A percentile compares a stretch with the other conserved stretches of the same genome.
Conservation (phyloP, 2,888 invertebrate species). For the Busseola fusca region DNA sequence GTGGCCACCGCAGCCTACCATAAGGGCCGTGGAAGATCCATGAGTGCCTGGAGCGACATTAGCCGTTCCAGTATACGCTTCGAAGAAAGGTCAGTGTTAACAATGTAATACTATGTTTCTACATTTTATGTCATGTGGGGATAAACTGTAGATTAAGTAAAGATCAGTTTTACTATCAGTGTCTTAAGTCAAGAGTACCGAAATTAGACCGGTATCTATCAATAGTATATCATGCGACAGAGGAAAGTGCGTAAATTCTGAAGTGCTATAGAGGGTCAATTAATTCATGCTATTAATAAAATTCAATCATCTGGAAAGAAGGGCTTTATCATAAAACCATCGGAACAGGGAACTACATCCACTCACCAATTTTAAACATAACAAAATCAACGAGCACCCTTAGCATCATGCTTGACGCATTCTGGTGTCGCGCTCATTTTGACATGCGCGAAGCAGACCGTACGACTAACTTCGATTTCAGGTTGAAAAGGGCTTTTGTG, state of each 20-base stretch:
- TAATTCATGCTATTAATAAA: conserved; percentile 62
- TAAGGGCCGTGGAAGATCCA: conserved; percentile 91
- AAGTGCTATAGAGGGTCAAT: conserved; percentile 58
- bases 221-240: conserved; percentile 65
- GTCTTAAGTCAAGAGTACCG: conserved; percentile 11
- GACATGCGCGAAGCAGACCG: conserved; percentile 77
- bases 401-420: conserved; percentile 79
- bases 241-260: conserved; percentile 52
- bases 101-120: neutral
- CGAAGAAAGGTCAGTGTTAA: conserved; percentile 91
- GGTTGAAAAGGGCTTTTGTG: conserved; percentile 66
- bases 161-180: neutral
- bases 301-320: conserved; percentile 45
- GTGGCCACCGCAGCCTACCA: conserved; percentile 84
- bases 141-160: neutral
- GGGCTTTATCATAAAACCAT: conserved; percentile 42
- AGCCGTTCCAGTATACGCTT: conserved; percentile 95
- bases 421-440: conserved; percentile 68
- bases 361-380: conserved; percentile 74
- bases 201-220: conserved; percentile 11
- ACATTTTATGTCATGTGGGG: neutral
- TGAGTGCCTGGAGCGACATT: conserved; percentile 97
- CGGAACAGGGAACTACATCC: conserved; percentile 68
- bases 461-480: conserved; percentile 47
- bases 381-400: conserved; percentile 67